phyloP scores from a whole-genome alignment of 1,140 invertebrate species.

The Dinothrombium tinctorium region DNA sequence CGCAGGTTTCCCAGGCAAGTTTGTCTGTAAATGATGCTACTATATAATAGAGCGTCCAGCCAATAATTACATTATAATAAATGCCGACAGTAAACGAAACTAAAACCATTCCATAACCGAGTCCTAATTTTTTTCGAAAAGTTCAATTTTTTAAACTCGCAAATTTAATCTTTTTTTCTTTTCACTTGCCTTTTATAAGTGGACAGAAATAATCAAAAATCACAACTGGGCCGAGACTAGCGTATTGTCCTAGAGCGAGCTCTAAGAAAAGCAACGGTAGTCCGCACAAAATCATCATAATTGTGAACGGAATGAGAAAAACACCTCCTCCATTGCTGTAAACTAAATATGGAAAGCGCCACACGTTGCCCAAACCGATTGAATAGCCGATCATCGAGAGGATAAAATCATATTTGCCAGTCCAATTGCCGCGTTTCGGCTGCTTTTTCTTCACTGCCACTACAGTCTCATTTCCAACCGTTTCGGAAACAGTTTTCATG shows the following conservation, averaged over 20 bases:
- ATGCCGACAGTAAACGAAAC: conserved; percentile 23
- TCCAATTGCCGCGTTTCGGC: conserved; percentile 48
- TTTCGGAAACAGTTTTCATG: no score
- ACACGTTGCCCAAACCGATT: conserved; percentile 50
- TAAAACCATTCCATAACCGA: conserved; percentile 19
- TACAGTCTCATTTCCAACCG: no score
- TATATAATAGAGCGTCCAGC: conserved; percentile 30
- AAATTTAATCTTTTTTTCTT: no score
- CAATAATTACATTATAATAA: conserved; percentile 33
- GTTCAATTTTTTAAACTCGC: no score
- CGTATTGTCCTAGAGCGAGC: conserved; percentile 28
- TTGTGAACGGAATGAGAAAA: background rate
- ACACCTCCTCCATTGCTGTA: conserved; percentile 66
- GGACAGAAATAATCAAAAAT: conserved; percentile 32
- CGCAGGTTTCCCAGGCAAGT: conserved; percentile 24
- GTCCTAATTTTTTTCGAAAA: no score
- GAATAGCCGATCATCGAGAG: conserved; percentile 53
- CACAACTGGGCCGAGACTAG: conserved; percentile 25
- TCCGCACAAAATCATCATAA: no score
- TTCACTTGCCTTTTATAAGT: no score
- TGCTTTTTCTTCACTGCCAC: no score
- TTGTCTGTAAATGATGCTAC: conserved; percentile 20
- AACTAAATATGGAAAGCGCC: conserved; percentile 68
- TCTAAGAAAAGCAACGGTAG: no score
- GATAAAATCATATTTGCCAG: conserved; percentile 58